Evolutionary conservation across 2,888 invertebrate species (phyloP).

Genomic region (Macrophya annulata): DNA sequence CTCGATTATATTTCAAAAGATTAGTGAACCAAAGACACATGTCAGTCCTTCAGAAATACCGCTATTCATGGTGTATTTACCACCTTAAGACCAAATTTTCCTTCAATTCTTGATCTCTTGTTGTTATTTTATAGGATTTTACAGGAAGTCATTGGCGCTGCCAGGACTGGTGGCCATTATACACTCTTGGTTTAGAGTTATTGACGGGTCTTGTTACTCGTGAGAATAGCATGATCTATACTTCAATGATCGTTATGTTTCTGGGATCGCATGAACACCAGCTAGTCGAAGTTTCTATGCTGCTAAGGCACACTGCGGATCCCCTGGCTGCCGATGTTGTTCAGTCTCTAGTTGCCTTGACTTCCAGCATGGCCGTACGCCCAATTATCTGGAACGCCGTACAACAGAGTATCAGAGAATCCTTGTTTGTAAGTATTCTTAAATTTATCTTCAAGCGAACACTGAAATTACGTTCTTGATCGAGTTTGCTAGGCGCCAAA

Average conservation of each 20-base stretch:
- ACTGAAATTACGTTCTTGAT: not conserved
- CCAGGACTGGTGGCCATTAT: conserved; percentile 77
- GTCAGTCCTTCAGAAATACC: not conserved
- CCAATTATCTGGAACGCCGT: conserved; percentile 74
- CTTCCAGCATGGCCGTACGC: conserved; percentile 73
- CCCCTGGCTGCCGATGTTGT: conserved; percentile 75
- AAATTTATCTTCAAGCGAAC: not conserved
- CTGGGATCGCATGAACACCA: conserved; percentile 76
- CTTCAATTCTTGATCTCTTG: not conserved
- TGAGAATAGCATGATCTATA: conserved; percentile 66
- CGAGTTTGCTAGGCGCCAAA: not conserved
- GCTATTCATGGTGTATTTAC: not conserved
- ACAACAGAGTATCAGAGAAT: conserved; percentile 73
- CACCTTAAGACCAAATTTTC: not conserved
- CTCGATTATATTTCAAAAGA: no score
- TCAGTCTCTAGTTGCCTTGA: conserved; percentile 76
- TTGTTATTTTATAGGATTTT: conserved; percentile 66
- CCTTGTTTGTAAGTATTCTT: conserved; percentile 70
- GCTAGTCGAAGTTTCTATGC: conserved; percentile 73
- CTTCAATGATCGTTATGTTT: conserved; percentile 70
- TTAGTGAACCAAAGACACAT: no score
- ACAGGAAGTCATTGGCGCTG: conserved; percentile 73
- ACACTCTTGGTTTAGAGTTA: conserved; percentile 75
- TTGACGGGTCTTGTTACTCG: conserved; percentile 72
- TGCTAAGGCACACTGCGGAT: conserved; percentile 77